Evolutionary conservation across 2,797 vertebrate species (phyloP), one percentile per base, ranked within the genome.

Genomic region (Bradypodion ventrale): DNA sequence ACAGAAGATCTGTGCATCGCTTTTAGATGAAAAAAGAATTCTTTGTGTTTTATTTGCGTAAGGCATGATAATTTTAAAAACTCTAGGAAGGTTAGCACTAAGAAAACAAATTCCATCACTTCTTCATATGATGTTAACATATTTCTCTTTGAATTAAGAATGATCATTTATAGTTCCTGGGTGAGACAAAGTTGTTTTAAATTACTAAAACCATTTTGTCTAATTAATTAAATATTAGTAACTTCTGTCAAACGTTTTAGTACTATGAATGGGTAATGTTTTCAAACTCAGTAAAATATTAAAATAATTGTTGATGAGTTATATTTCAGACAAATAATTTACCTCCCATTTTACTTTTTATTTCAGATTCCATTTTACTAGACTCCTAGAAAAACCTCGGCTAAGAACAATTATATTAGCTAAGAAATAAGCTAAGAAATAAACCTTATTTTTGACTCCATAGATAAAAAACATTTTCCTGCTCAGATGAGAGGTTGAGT

Each of bases 251-350:
- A 10, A 82, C 49, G 35, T 63, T 52, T 80, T 59, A 40, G 49
- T 7, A 37, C 7, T 35, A 8, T 35, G 12, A 78, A 80, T 19
- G 16, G 62, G 9, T 78, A 13, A 52, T 56, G 4, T 80, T 37
- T 49, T 27, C 44, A 68, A n/a, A 73, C 56, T 60, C 29, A 69
- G 42, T n/a, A 60, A 23, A 21, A 69, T 56, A 80, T 46, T 75
- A 46, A 56, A 63, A 42, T 85, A 1, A 0, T 89, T 84, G 37
- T 75, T 0, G 0, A 68, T 46, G 81, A 59, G 2, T 56, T n/a
- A 40, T 70, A 60, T 1, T 84, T 60, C 2, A 85, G 23, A 74
- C 59, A 83, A 16, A 10, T 40, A 78, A 32, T 81, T 87, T 83
- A 29, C 1, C 0, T 84, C 66, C 79, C 65, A 81, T 23, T 27